Evolutionary conservation across 2,113 vertebrate genomes (phyloP).

Genomic region (Urocitellus parryii): DNA sequence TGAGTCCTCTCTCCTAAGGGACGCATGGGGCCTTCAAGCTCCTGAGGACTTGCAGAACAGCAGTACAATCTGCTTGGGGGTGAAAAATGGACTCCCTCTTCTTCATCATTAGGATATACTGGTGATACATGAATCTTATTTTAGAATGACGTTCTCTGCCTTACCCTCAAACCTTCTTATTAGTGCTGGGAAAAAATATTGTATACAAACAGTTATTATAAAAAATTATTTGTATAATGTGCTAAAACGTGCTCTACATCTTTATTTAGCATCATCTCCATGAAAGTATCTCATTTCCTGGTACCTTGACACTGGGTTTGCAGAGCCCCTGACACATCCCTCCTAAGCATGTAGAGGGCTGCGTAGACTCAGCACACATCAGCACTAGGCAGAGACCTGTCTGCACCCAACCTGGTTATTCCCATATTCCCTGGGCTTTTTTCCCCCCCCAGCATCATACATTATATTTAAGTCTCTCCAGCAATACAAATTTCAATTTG

Average conservation of each 20-base stretch:
- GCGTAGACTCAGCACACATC: constrained; percentile 46
- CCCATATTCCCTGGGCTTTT: constrained; percentile 81
- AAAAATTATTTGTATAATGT: constrained; percentile 32
- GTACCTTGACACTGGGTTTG: not conserved
- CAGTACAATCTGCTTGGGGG: not conserved
- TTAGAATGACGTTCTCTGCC: constrained; percentile 18
- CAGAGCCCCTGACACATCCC: not conserved
- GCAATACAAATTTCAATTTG: constrained; percentile 89
- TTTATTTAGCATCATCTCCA: not conserved
- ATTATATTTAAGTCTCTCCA: constrained; percentile 90
- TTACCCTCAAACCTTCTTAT: constrained; percentile 44
- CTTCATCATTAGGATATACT: not conserved
- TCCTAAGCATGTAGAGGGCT: not conserved
- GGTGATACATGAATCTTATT: not conserved
- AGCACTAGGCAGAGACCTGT: constrained; percentile 86
- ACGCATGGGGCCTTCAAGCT: not conserved
- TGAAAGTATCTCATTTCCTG: not conserved
- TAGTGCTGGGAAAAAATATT: constrained; percentile 55
- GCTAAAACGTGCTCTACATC: not conserved
- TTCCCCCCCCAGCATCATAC: constrained; percentile 88
- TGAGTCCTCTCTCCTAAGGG: no score
- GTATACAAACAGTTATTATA: constrained; percentile 29
- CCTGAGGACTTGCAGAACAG: not conserved
- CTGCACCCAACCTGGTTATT: constrained; percentile 87
- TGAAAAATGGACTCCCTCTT: not conserved